Base-by-base conservation (phyloP, 2,888 invertebrate species). In the Phania funesta region DNA sequence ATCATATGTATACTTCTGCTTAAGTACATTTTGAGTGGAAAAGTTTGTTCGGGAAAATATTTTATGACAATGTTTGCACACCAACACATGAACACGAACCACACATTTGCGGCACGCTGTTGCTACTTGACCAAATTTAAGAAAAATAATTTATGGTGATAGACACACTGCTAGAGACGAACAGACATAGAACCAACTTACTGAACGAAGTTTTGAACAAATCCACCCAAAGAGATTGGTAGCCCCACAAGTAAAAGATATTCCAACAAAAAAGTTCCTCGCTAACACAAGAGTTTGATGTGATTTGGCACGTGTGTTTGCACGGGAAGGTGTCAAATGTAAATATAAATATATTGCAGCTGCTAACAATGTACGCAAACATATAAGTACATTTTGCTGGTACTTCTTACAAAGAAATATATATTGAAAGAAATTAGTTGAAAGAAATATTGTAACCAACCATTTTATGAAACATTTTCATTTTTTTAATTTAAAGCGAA, bases 101-200 rank as follows among this genome's bases (percentile, higher is more conserved):
- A n/a, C 5, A 18, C 24, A 41, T 22, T 20, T 38, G 8, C 60
- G 18, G n/a, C 48, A 54, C 41, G 13, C 24, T 48, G 71, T 52
- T 73, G 50, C 54, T 44, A 65, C 48, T 78, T 89, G 88, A 87
- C 88, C 88, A 87, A 88, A 88, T 86, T 86, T 85, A 80, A 87
- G 87, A 83, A 88, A 56, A 88, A 85, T 85, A 87, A n/a, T n/a
- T n/a, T 81, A 84, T 76, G 58, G 58, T 7, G 16, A 0, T 46
- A 70, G 29, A 65, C 65, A 35, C 11, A 44, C 20, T 44, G 13
- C 20, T 3, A 54, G 6, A 44, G 18, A 46, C 32, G 16, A 0
- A n/a, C 3, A 62, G 26, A 20, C 2, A 29, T 5, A 48, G 20
- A n/a, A n/a, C n/a, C n/a, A n/a, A 9, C n/a, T 22, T 35, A 35